A percentile compares a stretch with the other conserved stretches of the same genome.
Evolutionary conservation across 2,113 vertebrate genomes (phyloP).

Genomic region (Phodopus roborovskii): DNA sequence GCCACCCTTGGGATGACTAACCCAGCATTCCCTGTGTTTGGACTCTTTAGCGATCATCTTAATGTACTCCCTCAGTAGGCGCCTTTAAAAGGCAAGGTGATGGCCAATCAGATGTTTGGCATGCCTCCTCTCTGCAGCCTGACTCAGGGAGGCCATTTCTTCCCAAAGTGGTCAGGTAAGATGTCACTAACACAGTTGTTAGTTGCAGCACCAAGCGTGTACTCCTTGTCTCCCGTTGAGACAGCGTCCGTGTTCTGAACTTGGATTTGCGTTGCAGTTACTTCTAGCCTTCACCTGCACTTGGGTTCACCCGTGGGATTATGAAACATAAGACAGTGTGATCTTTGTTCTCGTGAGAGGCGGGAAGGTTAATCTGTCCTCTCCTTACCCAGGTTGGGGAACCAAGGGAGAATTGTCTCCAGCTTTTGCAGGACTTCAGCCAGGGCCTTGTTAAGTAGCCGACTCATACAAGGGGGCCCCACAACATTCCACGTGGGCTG

Average conservation of each 20-base stretch:
- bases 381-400: background rate
- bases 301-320: background rate
- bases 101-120: background rate
- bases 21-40: background rate
- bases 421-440: background rate
- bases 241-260: background rate
- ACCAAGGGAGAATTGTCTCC: background rate
- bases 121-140: background rate
- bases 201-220: background rate
- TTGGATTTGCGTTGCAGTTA: background rate
- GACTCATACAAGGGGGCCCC: background rate
- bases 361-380: background rate
- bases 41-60: background rate
- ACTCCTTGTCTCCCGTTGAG: background rate
- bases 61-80: background rate
- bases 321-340: background rate
- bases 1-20: background rate
- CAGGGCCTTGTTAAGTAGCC: background rate
- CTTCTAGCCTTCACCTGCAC: background rate
- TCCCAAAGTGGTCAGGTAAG: background rate
- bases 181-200: background rate
- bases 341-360: slow-evolving; percentile 26
- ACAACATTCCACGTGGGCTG: background rate
- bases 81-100: background rate
- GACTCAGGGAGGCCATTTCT: background rate